A percentile compares a stretch with the other conserved stretches of the same genome.
Conservation (phyloP, 2,113 vertebrate genomes). For the Lophius piscatorius region DNA sequence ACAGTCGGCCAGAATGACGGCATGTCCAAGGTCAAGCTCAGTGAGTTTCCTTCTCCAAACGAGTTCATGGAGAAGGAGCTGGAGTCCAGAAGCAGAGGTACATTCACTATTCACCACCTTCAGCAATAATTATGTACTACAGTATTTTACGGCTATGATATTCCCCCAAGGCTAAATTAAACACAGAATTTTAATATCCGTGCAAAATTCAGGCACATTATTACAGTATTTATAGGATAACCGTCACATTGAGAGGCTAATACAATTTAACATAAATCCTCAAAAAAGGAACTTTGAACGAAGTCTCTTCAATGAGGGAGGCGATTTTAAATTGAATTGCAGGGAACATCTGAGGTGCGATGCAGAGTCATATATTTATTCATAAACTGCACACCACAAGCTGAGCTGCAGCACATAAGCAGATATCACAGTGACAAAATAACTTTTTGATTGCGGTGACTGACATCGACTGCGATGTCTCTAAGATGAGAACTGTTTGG, state of each 20-base stretch:
- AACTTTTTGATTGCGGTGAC: slow-evolving; percentile 43
- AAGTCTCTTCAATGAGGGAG: not conserved
- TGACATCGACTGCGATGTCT: slow-evolving; percentile 48
- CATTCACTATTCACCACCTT: slow-evolving; percentile 2
- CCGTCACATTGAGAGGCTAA: too few species aligned
- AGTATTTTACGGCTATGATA: not conserved
- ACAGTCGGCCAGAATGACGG: slow-evolving; percentile 91
- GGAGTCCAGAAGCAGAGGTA: slow-evolving; percentile 89
- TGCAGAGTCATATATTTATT: slow-evolving; percentile 50
- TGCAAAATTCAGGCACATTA: slow-evolving; percentile 27
- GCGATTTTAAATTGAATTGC: slow-evolving; percentile 8
- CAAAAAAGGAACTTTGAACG: slow-evolving; percentile 6
- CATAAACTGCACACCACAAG: slow-evolving; percentile 24
- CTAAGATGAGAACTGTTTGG: slow-evolving; percentile 42
- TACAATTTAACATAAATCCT: slow-evolving; percentile 8
- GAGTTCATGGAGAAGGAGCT: slow-evolving; percentile 91
- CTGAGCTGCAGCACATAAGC: slow-evolving; percentile 31
- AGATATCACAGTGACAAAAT: slow-evolving; percentile 49
- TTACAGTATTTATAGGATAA: slow-evolving; percentile 46
- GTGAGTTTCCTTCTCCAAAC: slow-evolving; percentile 88
- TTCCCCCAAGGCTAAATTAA: too few species aligned
- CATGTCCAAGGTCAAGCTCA: slow-evolving; percentile 89
- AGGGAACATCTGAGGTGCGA: slow-evolving; percentile 5
- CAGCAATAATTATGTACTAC: not conserved
- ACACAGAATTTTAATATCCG: slow-evolving; percentile 13